Evolutionary conservation across 2,888 invertebrate genomes (phyloP), one percentile per base, ranked within the genome.

Genomic region (Pimpla rufipes): DNA sequence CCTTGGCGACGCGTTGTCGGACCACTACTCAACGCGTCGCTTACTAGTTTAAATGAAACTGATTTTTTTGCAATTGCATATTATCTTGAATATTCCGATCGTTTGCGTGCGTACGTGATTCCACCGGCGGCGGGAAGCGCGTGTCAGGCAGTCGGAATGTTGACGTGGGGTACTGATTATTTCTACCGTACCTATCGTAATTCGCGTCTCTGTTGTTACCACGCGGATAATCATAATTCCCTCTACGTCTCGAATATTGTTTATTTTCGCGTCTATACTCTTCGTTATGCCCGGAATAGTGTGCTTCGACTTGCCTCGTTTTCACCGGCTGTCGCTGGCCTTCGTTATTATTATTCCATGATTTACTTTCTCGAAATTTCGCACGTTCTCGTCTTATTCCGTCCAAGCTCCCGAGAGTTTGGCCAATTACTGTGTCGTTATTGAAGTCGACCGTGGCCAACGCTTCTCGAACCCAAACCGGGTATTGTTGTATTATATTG

Each of bases 41-140:
- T 29, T 16, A 21, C 52, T 16, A 59, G 82, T 83, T 83, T 79
- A 83, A 83, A 83, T 23, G 23, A 23, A n/a, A n/a, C n/a, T n/a
- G n/a, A n/a, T n/a, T n/a, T n/a, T n/a, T n/a, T n/a, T n/a, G n/a
- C n/a, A n/a, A n/a, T n/a, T n/a, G n/a, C n/a, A n/a, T n/a, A n/a
- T n/a, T 57, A 4, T 10, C 29, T 1, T 3, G 29, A 52, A 29
- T 23, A 4, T 2, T 13, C 1, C 0, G n/a, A 57, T 29, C 11
- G 11, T 57, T 18, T 29, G 5, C 1, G 13, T 16, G 18, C 18
- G 42, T 42, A 42, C 6, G 8, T 42, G 42, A 2, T 42, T 11
- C 42, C 42, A 8, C 2, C 6, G n/a, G n/a, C n/a, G n/a, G n/a
- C n/a, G n/a, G n/a, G n/a, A n/a, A n/a, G n/a, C n/a, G n/a, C n/a